Evolutionary conservation across 2,797 vertebrate species (phyloP), one percentile per base, ranked within the genome.

Genomic region (Dendrocincla fuliginosa): DNA sequence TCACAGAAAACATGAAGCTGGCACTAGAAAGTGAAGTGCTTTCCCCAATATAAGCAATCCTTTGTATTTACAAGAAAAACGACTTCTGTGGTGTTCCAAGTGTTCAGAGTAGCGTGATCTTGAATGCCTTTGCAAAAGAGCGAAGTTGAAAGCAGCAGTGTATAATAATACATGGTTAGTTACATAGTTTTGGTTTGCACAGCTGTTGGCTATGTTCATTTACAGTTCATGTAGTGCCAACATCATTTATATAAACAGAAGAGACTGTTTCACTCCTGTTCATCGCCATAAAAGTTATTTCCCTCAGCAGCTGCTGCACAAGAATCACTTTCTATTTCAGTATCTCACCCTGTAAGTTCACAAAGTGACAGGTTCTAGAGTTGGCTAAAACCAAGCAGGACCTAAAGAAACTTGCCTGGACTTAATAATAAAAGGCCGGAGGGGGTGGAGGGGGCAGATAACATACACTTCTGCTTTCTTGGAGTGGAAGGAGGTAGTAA

Each of bases 391-490:
- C 13, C 77, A 84, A 93, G 49, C 1, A 56, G 5, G 20, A 87
- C 13, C 59, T 76, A 47, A 39, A 84, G 49, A 87, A 86, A 77
- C 47, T 52, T 53, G 30, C 52, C 89, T 44, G 82, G 71, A 52
- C 90, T 96, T 84, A 88, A 60, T 30, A 61, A 20, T 11, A 16
- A 32, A 12, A 5, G 23, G 39, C n/a, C 27, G 11, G 5, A 18
- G 23, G 69, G 83, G 90, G 52, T 59, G 95, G 65, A 30, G 5
- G 6, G 12, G 7, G 19, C 4, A 47, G 28, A 52, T 47, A 13
- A 47, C 70, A 55, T 5, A 41, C 49, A 84, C 96, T 97, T 93
- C 90, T 93, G 96, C 95, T 96, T 96, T 84, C 65, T 33, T 1
- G 32, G 44, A 86, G 70, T 69, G 57, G n/a, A 91, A 94, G 95